Percentiles rank a stretch among this genome's conserved stretches.
phyloP scores from a whole-genome alignment of 2,797 vertebrate species.

The Sternotherus odoratus region DNA sequence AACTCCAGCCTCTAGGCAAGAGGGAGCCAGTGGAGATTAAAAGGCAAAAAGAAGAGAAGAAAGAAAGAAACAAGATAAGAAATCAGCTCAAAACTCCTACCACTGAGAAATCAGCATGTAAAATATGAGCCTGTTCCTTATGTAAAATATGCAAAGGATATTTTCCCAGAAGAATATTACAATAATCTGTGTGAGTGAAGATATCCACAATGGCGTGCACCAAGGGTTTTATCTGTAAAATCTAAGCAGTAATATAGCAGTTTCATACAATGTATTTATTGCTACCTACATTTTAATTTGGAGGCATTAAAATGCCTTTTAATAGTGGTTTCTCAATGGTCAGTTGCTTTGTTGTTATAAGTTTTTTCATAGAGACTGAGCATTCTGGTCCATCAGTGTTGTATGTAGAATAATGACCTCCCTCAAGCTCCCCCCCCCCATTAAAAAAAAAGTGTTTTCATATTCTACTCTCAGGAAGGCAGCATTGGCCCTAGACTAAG shows the following conservation, averaged over 20 bases:
- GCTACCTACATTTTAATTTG: neutral
- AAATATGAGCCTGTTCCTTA: neutral
- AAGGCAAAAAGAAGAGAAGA: neutral
- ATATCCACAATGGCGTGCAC: neutral
- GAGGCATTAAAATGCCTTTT: neutral
- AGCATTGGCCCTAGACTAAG: neutral
- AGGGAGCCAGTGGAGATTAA: neutral
- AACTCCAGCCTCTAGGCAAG: neutral
- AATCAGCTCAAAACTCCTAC: neutral
- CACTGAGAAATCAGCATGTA: neutral
- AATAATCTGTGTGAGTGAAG: neutral
- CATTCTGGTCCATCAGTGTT: neutral
- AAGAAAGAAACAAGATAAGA: neutral
- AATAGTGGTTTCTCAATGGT: no score
- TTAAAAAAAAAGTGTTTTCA: neutral
- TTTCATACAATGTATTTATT: neutral
- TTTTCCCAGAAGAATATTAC: neutral
- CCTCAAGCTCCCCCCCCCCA: neutral
- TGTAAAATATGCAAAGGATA: neutral
- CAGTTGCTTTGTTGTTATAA: neutral
- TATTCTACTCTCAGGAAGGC: neutral
- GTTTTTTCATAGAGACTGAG: neutral
- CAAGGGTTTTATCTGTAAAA: neutral
- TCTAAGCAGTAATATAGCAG: neutral
- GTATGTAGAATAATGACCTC: neutral